Evolutionary conservation across 1,140 invertebrate genomes (phyloP).

Genomic region (Archegozetes longisetosus): DNA sequence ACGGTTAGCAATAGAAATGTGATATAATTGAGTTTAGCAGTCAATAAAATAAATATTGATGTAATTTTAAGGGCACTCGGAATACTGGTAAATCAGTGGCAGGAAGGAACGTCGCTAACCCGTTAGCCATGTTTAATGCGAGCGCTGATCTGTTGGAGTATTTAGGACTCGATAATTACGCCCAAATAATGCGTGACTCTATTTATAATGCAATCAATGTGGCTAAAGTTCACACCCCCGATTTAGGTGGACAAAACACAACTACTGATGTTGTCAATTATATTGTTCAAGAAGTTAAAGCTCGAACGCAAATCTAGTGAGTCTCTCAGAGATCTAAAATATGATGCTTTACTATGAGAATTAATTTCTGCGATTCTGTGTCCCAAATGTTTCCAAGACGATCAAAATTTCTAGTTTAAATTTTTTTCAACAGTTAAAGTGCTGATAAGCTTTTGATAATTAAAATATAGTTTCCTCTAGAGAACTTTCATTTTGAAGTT

Average conservation of each 20-base stretch:
- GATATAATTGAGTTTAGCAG: neutral
- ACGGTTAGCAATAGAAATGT: conserved; percentile 42
- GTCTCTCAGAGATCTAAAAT: too few relatives aligned
- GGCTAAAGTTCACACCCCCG: conserved; percentile 42
- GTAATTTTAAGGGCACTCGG: conserved; percentile 48
- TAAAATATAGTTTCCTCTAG: too few relatives aligned
- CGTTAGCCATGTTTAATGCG: conserved; percentile 85
- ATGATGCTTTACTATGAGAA: too few relatives aligned
- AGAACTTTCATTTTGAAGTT: too few relatives aligned
- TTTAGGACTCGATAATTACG: conserved; percentile 64
- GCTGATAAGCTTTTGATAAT: too few relatives aligned
- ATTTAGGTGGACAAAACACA: conserved; percentile 42
- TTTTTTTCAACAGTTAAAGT: too few relatives aligned
- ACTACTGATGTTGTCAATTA: conserved; percentile 44
- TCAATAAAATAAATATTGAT: conserved; percentile 2
- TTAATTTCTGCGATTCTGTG: too few relatives aligned
- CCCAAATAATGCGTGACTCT: conserved; percentile 53
- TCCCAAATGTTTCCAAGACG: too few relatives aligned
- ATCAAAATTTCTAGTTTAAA: too few relatives aligned
- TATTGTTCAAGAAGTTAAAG: too few relatives aligned
- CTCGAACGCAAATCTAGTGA: too few relatives aligned
- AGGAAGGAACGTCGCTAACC: conserved; percentile 93
- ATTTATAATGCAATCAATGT: conserved; percentile 64
- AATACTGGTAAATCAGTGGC: conserved; percentile 84
- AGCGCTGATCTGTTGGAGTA: conserved; percentile 82